These are phyloP conservation scores for Microplitis demolitor DNA, from an alignment of 1,140 invertebrate genomes.

Conservation along the genomic window DNA sequence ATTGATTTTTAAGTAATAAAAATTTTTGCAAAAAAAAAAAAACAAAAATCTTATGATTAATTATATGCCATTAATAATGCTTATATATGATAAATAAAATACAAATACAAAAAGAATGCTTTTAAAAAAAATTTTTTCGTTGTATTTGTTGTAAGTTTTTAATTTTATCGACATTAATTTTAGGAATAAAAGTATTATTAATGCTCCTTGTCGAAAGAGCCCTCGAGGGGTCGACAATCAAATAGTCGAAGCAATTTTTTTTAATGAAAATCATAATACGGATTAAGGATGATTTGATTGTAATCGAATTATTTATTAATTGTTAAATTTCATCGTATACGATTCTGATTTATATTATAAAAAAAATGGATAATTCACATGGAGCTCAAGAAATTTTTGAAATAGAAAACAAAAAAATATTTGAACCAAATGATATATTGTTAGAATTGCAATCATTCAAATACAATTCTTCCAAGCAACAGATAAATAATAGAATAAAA, in stretches of 20 bases:
- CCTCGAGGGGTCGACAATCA: neutral
- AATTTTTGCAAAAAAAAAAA: neutral
- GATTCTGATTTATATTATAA: neutral
- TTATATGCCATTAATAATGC: too few species aligned
- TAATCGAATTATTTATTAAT: too few species aligned
- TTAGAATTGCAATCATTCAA: neutral
- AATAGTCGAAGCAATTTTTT: neutral
- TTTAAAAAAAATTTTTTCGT: too few species aligned
- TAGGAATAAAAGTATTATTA: neutral
- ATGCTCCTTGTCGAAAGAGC: too few species aligned
- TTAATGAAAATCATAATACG: slow-evolving; percentile 2
- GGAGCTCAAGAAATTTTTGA: neutral
- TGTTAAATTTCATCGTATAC: neutral
- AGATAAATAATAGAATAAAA: neutral
- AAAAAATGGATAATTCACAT: neutral
- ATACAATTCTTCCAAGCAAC: neutral
- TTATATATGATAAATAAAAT: too few species aligned
- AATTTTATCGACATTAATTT: neutral
- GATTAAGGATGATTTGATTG: neutral
- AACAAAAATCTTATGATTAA: too few species aligned
- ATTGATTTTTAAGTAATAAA: slow-evolving; percentile 6
- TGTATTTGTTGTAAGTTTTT: too few species aligned
- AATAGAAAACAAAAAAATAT: neutral
- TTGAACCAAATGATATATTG: neutral
- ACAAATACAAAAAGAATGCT: too few species aligned